These are phyloP conservation scores for Meliscaeva auricollis DNA, from an alignment of 2,888 invertebrate genomes.

Conservation along the genomic window DNA sequence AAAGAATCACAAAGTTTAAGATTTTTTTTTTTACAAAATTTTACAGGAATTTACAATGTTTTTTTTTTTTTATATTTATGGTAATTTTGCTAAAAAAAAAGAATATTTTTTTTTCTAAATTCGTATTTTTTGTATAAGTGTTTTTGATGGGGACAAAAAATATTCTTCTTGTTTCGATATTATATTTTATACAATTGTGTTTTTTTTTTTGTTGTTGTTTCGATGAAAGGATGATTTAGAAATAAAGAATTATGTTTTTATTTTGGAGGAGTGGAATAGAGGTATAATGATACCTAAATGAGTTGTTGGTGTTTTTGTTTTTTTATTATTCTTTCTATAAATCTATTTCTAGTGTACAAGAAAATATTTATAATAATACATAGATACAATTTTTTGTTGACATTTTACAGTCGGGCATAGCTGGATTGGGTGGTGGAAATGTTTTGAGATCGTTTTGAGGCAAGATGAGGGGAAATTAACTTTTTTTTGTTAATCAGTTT, in stretches of 20 bases:
- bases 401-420: conserved; percentile 43
- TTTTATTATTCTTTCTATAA: conserved; percentile 33
- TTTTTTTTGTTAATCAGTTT: too few species aligned
- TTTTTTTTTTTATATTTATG: conserved; percentile 20
- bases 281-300: background rate
- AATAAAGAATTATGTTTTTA: background rate
- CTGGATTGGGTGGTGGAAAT: conserved; percentile 6
- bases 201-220: background rate
- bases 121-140: conserved; percentile 54
- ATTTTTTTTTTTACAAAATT: conserved; percentile 70
- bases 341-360: conserved; percentile 65
- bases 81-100: conserved; percentile 1
- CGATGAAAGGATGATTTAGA: conserved; percentile 22
- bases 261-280: too few species aligned
- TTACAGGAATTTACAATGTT: conserved; percentile 75
- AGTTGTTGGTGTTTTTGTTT: conserved; percentile 1
- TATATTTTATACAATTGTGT: conserved; percentile 65
- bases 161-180: conserved; percentile 36
- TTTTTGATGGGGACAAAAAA: conserved; percentile 12
- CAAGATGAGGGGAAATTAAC: background rate
- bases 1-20: conserved; percentile 66
- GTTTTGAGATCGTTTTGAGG: background rate
- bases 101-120: conserved; percentile 57
- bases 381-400: conserved; percentile 65
- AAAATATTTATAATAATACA: conserved; percentile 67